A percentile compares a stretch with the other conserved stretches of the same genome.
These are phyloP conservation scores for Nasua narica DNA, from an alignment of 2,797 vertebrate species.

Conservation along the genomic window DNA sequence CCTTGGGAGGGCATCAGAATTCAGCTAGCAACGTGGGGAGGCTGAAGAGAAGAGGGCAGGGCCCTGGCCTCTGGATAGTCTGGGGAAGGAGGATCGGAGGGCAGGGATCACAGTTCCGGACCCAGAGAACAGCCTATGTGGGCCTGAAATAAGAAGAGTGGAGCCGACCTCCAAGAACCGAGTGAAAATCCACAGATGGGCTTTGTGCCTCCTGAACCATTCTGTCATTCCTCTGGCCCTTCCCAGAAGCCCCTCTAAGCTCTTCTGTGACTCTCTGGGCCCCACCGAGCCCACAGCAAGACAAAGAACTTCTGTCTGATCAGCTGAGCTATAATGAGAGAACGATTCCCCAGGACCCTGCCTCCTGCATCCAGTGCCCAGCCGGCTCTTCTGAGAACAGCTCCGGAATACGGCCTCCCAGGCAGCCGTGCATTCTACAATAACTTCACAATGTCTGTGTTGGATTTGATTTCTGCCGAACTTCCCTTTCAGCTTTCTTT, in stretches of 20 bases:
- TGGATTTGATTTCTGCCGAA: not conserved
- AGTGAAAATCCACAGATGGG: not conserved
- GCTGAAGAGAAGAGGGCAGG: not conserved
- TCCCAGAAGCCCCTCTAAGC: constrained; percentile 1
- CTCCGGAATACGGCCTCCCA: not conserved
- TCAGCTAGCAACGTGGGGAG: not conserved
- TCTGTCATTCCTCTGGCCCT: not conserved
- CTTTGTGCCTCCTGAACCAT: not conserved
- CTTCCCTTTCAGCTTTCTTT: constrained; percentile 15
- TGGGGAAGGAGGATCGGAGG: not conserved
- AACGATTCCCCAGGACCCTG: not conserved
- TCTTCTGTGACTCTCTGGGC: not conserved
- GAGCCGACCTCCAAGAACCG: accelerated
- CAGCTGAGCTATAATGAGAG: constrained; percentile 3
- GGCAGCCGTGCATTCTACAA: not conserved
- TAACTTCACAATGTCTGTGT: not conserved
- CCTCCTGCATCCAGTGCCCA: accelerated
- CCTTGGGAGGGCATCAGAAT: not conserved
- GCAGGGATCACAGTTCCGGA: not conserved
- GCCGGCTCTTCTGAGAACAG: not conserved
- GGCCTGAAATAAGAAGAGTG: not conserved
- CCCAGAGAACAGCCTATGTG: not conserved
- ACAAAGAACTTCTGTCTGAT: constrained; percentile 45
- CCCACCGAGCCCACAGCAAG: not conserved
- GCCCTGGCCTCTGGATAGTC: not conserved